A percentile compares a stretch with the other conserved stretches of the same genome.
Evolutionary conservation across 2,113 vertebrate genomes (phyloP).

Genomic region (Microcebus griseorufus): DNA sequence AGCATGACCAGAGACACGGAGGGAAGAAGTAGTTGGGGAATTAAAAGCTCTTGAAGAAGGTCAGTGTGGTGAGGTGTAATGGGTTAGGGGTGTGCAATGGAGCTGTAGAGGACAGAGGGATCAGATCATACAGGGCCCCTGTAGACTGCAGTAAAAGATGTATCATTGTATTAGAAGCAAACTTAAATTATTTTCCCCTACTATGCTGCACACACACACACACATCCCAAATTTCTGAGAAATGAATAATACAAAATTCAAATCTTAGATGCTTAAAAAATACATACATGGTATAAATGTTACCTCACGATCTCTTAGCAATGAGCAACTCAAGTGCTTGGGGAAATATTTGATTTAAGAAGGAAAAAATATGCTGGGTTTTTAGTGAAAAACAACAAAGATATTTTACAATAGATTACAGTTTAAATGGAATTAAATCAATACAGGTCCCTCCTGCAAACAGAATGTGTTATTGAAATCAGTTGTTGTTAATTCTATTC

Average conservation of each 20-base stretch:
- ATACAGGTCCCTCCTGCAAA: not conserved
- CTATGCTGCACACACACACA: not conserved
- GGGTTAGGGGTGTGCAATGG: not conserved
- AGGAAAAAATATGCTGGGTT: not conserved
- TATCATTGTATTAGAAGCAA: not conserved
- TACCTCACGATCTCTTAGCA: not conserved
- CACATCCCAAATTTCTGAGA: not conserved
- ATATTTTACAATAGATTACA: not conserved
- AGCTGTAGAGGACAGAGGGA: no score
- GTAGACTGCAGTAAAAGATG: not conserved
- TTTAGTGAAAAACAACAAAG: not conserved
- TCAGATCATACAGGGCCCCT: not conserved
- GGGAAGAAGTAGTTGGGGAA: not conserved
- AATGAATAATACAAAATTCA: slow-evolving; percentile 39
- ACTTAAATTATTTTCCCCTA: not conserved
- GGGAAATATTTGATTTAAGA: not conserved
- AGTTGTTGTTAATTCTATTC: slow-evolving; percentile 4
- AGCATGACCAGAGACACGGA: not conserved
- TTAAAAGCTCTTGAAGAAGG: not conserved
- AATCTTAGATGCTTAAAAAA: not conserved
- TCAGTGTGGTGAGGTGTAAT: not conserved
- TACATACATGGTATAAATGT: not conserved
- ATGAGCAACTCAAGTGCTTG: not conserved
- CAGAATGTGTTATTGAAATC: not conserved
- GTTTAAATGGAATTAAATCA: not conserved